Conservation (phyloP, 2,888 invertebrate genomes). For the Parapristionchus giblindavisi region DNA sequence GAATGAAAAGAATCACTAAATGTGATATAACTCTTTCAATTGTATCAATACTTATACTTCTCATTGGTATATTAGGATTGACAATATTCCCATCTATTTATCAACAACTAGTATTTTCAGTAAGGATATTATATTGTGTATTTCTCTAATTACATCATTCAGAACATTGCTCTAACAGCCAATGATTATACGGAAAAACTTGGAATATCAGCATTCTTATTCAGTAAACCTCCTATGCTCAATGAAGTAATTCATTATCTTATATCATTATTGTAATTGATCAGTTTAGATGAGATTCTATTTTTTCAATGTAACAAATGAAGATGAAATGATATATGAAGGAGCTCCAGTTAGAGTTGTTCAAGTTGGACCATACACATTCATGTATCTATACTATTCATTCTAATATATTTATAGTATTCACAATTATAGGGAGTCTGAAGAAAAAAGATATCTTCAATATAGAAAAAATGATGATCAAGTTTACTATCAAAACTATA, state of each 20-base stretch:
- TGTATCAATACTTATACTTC: neutral
- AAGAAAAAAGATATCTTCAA: slow-evolving; percentile 58
- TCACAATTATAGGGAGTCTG: slow-evolving; percentile 58
- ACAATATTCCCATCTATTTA: slow-evolving; percentile 13
- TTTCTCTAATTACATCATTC: neutral
- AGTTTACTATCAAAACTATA: slow-evolving; percentile 64
- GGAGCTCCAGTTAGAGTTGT: slow-evolving; percentile 45
- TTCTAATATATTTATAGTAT: no score
- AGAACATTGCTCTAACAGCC: neutral
- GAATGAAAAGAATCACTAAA: neutral
- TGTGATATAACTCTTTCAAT: neutral
- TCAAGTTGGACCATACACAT: slow-evolving; percentile 38
- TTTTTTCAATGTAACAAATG: slow-evolving; percentile 63
- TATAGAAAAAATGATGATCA: slow-evolving; percentile 51
- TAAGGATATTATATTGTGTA: neutral
- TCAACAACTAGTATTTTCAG: slow-evolving; percentile 7
- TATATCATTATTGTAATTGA: neutral
- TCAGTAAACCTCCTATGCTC: slow-evolving; percentile 19
- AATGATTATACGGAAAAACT: slow-evolving; percentile 7
- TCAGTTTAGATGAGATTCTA: slow-evolving; percentile 47
- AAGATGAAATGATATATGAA: slow-evolving; percentile 51
- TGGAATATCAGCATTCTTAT: slow-evolving; percentile 5
- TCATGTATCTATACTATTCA: no score
- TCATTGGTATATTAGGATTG: slow-evolving; percentile 10
- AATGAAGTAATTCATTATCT: neutral